Evolutionary conservation across 2,797 vertebrate genomes (phyloP).

Genomic region (Austrolebias charrua): DNA sequence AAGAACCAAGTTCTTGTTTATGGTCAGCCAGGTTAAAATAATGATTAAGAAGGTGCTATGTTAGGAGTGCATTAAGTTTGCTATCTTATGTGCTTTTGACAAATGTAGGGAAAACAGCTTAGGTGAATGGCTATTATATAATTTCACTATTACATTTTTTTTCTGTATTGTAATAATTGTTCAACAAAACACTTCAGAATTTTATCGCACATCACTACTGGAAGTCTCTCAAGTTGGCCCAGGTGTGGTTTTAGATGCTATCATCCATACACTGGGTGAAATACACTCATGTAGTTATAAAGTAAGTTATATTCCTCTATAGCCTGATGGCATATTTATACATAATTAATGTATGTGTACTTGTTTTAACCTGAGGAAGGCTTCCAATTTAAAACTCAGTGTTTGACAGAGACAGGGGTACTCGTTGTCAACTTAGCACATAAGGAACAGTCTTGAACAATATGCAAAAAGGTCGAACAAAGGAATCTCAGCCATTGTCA

Average conservation of each 20-base stretch:
- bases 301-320: conserved; percentile 58
- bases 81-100: conserved; percentile 64
- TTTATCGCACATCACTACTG: conserved; percentile 65
- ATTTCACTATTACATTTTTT: conserved; percentile 43
- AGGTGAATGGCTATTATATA: conserved; percentile 54
- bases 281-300: conserved; percentile 49
- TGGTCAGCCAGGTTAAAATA: conserved; percentile 68
- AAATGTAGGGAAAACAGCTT: conserved; percentile 44
- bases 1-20: conserved; percentile 60
- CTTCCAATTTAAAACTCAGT: conserved; percentile 47
- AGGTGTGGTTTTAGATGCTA: conserved; percentile 47
- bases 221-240: conserved; percentile 52
- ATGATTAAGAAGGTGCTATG: conserved; percentile 74
- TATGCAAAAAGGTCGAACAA: conserved; percentile 78
- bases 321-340: conserved; percentile 55
- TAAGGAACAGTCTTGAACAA: conserved; percentile 64
- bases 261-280: conserved; percentile 55
- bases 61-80: conserved; percentile 59
- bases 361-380: conserved; percentile 59
- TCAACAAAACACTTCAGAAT: conserved; percentile 49
- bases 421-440: conserved; percentile 55
- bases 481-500: conserved; percentile 77
- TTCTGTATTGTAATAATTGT: conserved; percentile 44
- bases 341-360: conserved; percentile 45
- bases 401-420: conserved; percentile 40